Conservation (phyloP, 2,888 invertebrate species). For the Hirtodrosophila alboralis region DNA sequence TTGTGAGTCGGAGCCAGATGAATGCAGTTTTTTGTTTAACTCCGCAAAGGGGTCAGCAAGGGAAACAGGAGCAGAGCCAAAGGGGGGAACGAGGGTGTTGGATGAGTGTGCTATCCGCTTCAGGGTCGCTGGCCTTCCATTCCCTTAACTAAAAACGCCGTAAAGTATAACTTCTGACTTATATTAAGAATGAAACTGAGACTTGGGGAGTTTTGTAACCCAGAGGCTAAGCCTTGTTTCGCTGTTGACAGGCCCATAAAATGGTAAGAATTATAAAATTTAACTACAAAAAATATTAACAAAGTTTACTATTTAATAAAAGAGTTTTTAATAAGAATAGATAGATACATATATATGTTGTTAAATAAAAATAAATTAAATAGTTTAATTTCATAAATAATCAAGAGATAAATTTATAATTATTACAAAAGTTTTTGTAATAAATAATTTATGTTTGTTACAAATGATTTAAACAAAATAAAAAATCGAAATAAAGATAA, state of each 20-base stretch:
- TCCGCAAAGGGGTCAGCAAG: slow-evolving; percentile 57
- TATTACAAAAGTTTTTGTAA: no score
- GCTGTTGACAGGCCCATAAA: slow-evolving; percentile 2
- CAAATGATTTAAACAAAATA: no score
- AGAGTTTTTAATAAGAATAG: no score
- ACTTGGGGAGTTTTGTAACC: slow-evolving; percentile 24
- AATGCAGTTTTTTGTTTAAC: slow-evolving; percentile 68
- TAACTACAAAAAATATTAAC: slow-evolving; percentile 12
- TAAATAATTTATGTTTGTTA: no score
- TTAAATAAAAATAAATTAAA: no score
- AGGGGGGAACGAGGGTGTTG: not conserved
- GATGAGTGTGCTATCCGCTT: not conserved
- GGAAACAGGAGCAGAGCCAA: not conserved
- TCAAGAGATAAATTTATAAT: no score
- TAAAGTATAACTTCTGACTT: slow-evolving; percentile 69
- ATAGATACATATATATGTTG: no score
- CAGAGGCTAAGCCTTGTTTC: slow-evolving; percentile 27
- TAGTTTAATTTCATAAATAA: no score
- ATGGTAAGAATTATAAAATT: not conserved
- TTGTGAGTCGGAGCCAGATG: slow-evolving; percentile 53
- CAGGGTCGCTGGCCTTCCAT: slow-evolving; percentile 62
- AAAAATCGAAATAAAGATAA: no score
- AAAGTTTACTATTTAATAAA: no score
- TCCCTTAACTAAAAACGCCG: slow-evolving; percentile 39
- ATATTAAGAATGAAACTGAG: slow-evolving; percentile 36